Base-by-base conservation (phyloP, 2,888 invertebrate species). In the Parnassius glacialis region DNA sequence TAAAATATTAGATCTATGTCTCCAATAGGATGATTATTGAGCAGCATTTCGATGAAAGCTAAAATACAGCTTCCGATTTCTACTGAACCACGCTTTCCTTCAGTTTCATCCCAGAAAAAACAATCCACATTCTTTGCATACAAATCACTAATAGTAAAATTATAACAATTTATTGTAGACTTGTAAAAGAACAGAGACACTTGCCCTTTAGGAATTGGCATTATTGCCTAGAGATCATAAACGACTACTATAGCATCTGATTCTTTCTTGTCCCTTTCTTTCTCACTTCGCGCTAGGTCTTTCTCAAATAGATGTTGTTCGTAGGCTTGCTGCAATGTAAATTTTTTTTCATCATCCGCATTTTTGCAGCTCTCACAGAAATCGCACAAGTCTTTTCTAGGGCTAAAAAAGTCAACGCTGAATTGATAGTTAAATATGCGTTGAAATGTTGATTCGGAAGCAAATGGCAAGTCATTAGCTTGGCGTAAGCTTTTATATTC, bases 171-270 rank as follows among this genome's bases (percentile, higher is more conserved):
- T 3, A 68, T 47, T 62, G 60, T 68, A 13, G 59, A 62, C 59
- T 67, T 68, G 57, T 72, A 69, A 52, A 61, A 70, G 56, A 72
- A 69, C 0, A 64, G 41, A 0, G 68, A 70, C 2, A 66, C 52
- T 59, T 70, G 60, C 1, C 71, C 70, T 50, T 66, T 67, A 3
- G 66, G 70, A 47, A 67, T 45, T 54, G 62, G 66, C 64, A 69
- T 61, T 3, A 71, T 67, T 7, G 71, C 65, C 51, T 73, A 68
- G 11, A 73, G 53, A 45, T 73, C 73, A 51, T 71, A 73, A 9
- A 70, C 64, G 20, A 64, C 70, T 34, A 69, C 67, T 25, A 25
- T 25, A 25, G 25, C 25, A 25, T 25, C 25, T 25, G 25, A 25
- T 25, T 25, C 3, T 25, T 25, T 25, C 25, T 25, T 25, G 25